Evolutionary conservation across 2,888 invertebrate genomes (phyloP), one percentile per base, ranked within the genome.

Genomic region (Hipparchia sbordonii): DNA sequence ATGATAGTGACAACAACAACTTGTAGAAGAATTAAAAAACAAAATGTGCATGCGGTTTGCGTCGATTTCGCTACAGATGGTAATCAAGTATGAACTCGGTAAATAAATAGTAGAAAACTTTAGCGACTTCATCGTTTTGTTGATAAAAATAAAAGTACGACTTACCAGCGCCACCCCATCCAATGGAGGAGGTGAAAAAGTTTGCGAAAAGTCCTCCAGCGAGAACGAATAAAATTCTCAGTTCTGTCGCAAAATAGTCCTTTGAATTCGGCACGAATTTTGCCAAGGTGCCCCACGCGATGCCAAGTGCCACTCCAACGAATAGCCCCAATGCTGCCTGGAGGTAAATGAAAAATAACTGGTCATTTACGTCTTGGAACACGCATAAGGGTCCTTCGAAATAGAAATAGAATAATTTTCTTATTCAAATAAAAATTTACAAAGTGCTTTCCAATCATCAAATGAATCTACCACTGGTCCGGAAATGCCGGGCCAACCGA

Each of bases 91-190:
- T 45, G 39, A n/a, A n/a, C 45, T 61, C 39, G 12, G 13, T 62
- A 46, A 33, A 52, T 65, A 52, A 33, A 51, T 33, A 33, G 13
- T 8, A 6, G 48, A 9, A 63, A 48, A 8, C 23, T 23, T 48
- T 48, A 23, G 9, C 9, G 33, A 39, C 6, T 48, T 23, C 6
- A 23, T 13, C 13, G 8, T 48, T 23, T 51, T 23, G 2, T 51
- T 63, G 33, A 67, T 62, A 48, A 51, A 54, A 65, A 48, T 63
- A 70, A 70, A 61, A 81, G 23, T 10, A 51, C 33, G 9, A 63
- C 84, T 78, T 63, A 92, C 93, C 91, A 72, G 87, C 86, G 48
- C 93, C 93, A 71, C 88, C 88, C 92, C 92, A 93, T 56, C 90
- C 92, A 6, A 88, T 72, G 68, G 85, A 80, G 6, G 82, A 76